Evolutionary conservation across 1,140 invertebrate genomes (phyloP).

Genomic region (Capitella teleta): DNA sequence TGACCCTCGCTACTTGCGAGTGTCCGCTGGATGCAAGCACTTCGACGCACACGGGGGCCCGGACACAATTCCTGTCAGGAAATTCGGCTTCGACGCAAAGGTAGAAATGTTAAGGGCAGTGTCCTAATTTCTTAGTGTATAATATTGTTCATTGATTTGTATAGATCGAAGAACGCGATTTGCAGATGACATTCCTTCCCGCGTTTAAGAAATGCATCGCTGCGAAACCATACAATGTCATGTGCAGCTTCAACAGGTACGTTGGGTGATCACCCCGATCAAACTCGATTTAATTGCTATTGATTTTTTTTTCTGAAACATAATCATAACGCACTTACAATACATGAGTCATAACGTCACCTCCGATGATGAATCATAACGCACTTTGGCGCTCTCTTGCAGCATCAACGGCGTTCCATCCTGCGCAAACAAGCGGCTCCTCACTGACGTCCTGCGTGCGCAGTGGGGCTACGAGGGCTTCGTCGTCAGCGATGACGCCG

Average conservation of each 20-base stretch:
- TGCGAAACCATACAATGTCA: conserved; percentile 13
- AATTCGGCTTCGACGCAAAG: conserved; percentile 30
- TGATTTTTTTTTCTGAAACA: too few species aligned
- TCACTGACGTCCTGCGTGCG: conserved; percentile 28
- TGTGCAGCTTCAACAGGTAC: conserved; percentile 15
- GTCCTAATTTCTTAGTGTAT: background rate
- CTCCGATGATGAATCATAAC: too few species aligned
- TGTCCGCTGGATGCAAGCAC: conserved; percentile 32
- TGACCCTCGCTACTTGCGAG: conserved; percentile 23
- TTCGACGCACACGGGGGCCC: conserved; percentile 33
- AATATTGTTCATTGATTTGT: background rate
- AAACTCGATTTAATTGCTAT: too few species aligned
- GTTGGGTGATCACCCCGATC: too few species aligned
- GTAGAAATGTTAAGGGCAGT: conserved; percentile 15
- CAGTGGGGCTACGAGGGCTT: conserved; percentile 30
- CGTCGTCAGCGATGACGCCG: conserved; percentile 33
- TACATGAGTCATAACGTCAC: too few species aligned
- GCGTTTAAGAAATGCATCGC: conserved; percentile 30
- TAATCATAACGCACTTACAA: too few species aligned
- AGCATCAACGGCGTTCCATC: conserved; percentile 34
- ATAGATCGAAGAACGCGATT: conserved; percentile 22
- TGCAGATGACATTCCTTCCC: conserved; percentile 32
- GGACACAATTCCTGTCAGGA: conserved; percentile 28
- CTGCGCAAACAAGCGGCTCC: conserved; percentile 27
- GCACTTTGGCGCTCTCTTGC: too few species aligned